phyloP scores from a whole-genome alignment of 2,797 vertebrate genomes.

The Lacerta viridis region DNA sequence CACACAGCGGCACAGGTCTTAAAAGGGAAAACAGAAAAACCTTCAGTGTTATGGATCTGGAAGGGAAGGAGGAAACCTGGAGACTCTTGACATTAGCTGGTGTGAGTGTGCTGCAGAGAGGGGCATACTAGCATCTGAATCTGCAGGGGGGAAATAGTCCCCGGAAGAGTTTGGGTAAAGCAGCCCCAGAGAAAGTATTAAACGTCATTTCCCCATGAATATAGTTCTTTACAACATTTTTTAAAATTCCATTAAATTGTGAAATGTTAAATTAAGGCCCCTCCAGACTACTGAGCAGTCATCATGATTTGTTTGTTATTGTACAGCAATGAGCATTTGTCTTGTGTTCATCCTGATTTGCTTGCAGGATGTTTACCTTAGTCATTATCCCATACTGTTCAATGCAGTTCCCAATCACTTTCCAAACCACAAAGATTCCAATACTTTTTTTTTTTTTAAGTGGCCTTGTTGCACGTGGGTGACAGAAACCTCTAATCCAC shows the following conservation, averaged over 20 bases:
- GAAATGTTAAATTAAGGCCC: not conserved
- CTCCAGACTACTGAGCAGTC: too few species aligned
- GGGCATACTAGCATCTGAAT: not conserved
- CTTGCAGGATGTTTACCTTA: too few species aligned
- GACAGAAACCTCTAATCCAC: too few species aligned
- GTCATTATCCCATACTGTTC: too few species aligned
- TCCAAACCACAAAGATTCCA: too few species aligned
- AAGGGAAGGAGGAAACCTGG: not conserved
- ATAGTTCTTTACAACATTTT: constrained; percentile 35
- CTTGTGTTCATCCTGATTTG: too few species aligned
- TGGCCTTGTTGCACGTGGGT: too few species aligned
- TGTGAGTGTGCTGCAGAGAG: not conserved
- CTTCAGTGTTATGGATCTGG: not conserved
- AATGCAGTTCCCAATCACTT: too few species aligned
- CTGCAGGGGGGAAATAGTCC: not conserved
- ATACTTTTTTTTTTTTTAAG: too few species aligned
- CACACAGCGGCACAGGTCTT: not conserved
- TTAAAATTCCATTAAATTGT: constrained; percentile 22
- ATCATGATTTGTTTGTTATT: too few species aligned
- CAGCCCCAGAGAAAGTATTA: not conserved
- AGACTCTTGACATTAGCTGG: not conserved
- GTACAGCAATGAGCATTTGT: too few species aligned
- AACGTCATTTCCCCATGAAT: constrained; percentile 8
- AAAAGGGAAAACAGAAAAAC: not conserved
- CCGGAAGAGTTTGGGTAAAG: not conserved